A percentile compares a stretch with the other conserved stretches of the same genome.
phyloP scores from a whole-genome alignment of 2,888 invertebrate genomes.

The Archips crataeganus region DNA sequence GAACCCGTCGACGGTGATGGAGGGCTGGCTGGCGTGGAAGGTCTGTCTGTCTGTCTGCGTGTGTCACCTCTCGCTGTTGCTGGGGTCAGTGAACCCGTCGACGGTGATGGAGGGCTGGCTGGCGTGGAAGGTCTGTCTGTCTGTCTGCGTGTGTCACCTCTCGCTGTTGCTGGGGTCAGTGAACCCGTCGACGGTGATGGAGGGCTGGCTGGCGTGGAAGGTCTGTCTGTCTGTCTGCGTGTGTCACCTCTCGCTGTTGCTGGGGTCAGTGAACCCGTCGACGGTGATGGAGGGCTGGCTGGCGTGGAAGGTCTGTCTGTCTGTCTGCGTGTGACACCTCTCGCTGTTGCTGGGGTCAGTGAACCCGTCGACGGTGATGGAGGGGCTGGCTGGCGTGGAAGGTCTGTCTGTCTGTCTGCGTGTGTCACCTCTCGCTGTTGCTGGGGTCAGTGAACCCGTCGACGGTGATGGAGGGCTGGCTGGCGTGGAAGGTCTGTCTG shows the following conservation, averaged over 20 bases:
- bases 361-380: slow-evolving; percentile 98
- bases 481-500: slow-evolving; percentile 96
- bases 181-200: slow-evolving; percentile 98
- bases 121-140: slow-evolving; percentile 95
- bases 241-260: slow-evolving; percentile 95
- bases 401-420: slow-evolving; percentile 83
- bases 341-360: slow-evolving; percentile 99
- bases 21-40: slow-evolving; percentile 98
- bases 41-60: slow-evolving; percentile 83
- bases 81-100: slow-evolving; percentile 99
- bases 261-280: slow-evolving; percentile 99
- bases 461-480: slow-evolving; percentile 97
- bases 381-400: slow-evolving; percentile 99
- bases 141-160: slow-evolving; percentile 76
- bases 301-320: slow-evolving; percentile 95
- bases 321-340: slow-evolving; percentile 76
- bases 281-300: slow-evolving; percentile 98
- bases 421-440: slow-evolving; percentile 93
- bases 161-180: slow-evolving; percentile 99
- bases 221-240: slow-evolving; percentile 83
- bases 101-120: slow-evolving; percentile 98
- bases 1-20: slow-evolving; percentile 98
- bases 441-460: slow-evolving; percentile 99
- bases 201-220: slow-evolving; percentile 98
- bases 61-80: slow-evolving; percentile 95